Evolutionary conservation across 2,797 vertebrate genomes (phyloP).

Genomic region (Agapornis canus): DNA sequence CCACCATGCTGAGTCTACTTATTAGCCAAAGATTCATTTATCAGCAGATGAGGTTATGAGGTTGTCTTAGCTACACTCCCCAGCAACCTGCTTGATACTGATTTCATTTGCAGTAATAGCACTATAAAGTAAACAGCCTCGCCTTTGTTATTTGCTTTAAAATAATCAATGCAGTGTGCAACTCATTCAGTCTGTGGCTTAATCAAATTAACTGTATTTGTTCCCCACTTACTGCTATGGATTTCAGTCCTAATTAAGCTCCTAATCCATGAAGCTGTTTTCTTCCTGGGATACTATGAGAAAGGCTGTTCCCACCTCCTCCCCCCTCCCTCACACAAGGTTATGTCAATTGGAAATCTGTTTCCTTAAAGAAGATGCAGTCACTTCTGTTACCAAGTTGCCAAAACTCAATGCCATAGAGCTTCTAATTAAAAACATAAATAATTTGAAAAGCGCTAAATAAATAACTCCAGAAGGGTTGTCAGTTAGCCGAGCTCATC

Average conservation of each 20-base stretch:
- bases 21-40: conserved; percentile 63
- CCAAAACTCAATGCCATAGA: not conserved
- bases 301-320: conserved; percentile 34
- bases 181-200: conserved; percentile 57
- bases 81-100: conserved; percentile 56
- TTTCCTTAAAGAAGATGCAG: conserved; percentile 35
- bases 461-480: conserved; percentile 49
- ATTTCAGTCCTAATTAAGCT: conserved; percentile 70
- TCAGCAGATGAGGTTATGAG: conserved; percentile 56
- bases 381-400: conserved; percentile 23
- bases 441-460: conserved; percentile 34
- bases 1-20: conserved; percentile 47
- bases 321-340: not conserved
- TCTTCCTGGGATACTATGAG: conserved; percentile 42
- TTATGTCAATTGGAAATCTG: conserved; percentile 53
- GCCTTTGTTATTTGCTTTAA: conserved; percentile 65
- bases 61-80: conserved; percentile 51
- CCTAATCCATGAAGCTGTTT: conserved; percentile 59
- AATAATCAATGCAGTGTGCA: conserved; percentile 65
- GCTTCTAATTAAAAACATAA: conserved; percentile 55
- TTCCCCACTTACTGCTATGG: conserved; percentile 63
- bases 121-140: conserved; percentile 61
- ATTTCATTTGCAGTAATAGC: conserved; percentile 63
- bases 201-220: conserved; percentile 73
- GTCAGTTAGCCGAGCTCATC: not conserved